Conservation (phyloP, 2,888 invertebrate genomes). For the Polydrusus tereticollis region DNA sequence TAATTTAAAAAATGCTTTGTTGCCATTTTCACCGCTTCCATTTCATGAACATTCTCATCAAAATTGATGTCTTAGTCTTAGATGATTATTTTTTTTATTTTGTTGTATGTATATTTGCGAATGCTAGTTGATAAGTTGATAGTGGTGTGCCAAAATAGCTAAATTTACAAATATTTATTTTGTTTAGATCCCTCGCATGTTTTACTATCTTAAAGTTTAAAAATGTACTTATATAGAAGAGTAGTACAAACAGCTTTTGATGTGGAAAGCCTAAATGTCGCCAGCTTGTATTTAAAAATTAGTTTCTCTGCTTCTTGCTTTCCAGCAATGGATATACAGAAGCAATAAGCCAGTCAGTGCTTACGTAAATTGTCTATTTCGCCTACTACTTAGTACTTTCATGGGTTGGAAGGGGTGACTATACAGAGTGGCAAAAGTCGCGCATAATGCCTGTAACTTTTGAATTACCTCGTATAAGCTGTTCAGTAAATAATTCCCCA, state of each 20-base stretch:
- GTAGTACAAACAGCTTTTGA: slow-evolving; percentile 17
- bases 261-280: slow-evolving; percentile 28
- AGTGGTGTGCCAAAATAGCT: background rate
- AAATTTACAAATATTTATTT: background rate
- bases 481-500: too few species aligned
- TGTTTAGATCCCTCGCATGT: background rate
- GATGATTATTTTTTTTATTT: slow-evolving; percentile 12
- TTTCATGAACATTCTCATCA: slow-evolving; percentile 18
- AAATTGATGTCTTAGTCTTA: slow-evolving; percentile 15
- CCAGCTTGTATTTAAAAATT: background rate
- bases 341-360: too few species aligned
- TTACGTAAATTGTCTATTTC: too few species aligned
- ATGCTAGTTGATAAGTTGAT: too few species aligned
- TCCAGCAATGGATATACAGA: background rate
- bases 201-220: too few species aligned
- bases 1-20: slow-evolving; percentile 1
- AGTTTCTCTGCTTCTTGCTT: background rate
- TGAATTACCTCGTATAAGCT: too few species aligned
- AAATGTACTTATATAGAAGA: too few species aligned
- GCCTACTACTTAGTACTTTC: too few species aligned
- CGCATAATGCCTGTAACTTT: too few species aligned
- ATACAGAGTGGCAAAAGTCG: too few species aligned
- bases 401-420: too few species aligned
- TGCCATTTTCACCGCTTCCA: slow-evolving; percentile 1
- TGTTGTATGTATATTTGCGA: background rate